phyloP scores from a whole-genome alignment of 1,140 invertebrate genomes.

The Magallana angulata region DNA sequence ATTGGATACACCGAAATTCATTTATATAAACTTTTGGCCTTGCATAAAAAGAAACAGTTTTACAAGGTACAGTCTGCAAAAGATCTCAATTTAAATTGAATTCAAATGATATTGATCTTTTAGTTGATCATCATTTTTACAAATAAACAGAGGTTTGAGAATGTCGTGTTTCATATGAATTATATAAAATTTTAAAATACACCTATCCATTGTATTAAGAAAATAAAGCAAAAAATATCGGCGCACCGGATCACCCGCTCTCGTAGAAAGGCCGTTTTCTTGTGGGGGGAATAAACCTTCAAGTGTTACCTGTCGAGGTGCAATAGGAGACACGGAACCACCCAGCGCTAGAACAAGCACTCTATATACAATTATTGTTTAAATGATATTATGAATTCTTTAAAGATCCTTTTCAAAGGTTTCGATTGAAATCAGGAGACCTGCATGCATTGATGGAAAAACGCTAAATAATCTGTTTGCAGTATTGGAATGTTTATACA shows the following conservation, averaged over 20 bases:
- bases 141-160: slow-evolving; percentile 1
- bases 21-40: slow-evolving; percentile 2
- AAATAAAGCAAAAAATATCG: not conserved
- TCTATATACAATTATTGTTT: slow-evolving; percentile 27
- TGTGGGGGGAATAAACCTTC: slow-evolving; percentile 20
- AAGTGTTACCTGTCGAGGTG: slow-evolving; percentile 11
- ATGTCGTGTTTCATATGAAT: not conserved
- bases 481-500: slow-evolving; percentile 25
- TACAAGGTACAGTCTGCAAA: not conserved
- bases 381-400: slow-evolving; percentile 37
- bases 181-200: slow-evolving; percentile 9
- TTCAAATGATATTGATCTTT: slow-evolving; percentile 13
- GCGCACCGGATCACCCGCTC: slow-evolving; percentile 8
- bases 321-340: slow-evolving; percentile 27
- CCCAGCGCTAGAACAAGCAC: not conserved
- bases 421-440: slow-evolving; percentile 14
- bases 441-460: slow-evolving; percentile 15
- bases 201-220: slow-evolving; percentile 1
- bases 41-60: not conserved
- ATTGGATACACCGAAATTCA: too few species aligned
- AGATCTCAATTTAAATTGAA: slow-evolving; percentile 26
- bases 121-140: not conserved
- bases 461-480: slow-evolving; percentile 28
- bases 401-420: slow-evolving; percentile 25
- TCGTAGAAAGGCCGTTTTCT: not conserved